These are phyloP conservation scores for Eretmochelys imbricata DNA, from an alignment of 2,113 vertebrate species.

Conservation along the genomic window DNA sequence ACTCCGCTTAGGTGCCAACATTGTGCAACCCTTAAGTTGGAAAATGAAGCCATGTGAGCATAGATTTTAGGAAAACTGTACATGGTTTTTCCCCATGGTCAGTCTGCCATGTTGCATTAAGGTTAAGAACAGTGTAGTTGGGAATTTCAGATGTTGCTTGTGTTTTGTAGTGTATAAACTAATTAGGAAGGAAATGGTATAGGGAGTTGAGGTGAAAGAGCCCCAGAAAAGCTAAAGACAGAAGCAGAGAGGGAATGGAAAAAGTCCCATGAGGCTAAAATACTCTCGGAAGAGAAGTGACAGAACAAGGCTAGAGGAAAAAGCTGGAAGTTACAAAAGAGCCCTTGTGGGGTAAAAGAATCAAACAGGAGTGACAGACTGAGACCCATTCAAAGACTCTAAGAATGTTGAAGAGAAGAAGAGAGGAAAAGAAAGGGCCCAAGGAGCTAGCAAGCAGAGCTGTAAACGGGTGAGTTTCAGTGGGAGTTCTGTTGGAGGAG, in stretches of 20 bases:
- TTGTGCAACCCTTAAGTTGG: not conserved
- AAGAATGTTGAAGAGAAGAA: not conserved
- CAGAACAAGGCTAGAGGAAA: not conserved
- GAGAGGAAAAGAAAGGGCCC: not conserved
- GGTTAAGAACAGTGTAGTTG: not conserved
- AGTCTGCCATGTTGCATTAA: not conserved
- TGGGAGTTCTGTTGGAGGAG: no score
- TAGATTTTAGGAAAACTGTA: conserved; percentile 7
- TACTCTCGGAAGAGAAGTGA: not conserved
- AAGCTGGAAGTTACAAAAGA: not conserved
- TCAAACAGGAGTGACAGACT: not conserved
- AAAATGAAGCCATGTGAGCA: conserved; percentile 34
- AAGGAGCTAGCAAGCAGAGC: not conserved
- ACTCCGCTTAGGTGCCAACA: not conserved
- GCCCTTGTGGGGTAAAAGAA: not conserved
- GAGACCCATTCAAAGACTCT: not conserved
- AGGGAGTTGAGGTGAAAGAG: not conserved
- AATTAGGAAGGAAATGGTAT: not conserved
- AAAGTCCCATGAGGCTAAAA: not conserved
- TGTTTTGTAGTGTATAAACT: not conserved
- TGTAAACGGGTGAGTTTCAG: no score
- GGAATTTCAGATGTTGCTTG: not conserved
- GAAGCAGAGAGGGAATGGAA: not conserved
- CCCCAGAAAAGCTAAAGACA: not conserved
- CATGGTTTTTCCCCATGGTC: conserved; percentile 4